Conservation (phyloP, 2,888 invertebrate species). For the Trachelus iudaicus region DNA sequence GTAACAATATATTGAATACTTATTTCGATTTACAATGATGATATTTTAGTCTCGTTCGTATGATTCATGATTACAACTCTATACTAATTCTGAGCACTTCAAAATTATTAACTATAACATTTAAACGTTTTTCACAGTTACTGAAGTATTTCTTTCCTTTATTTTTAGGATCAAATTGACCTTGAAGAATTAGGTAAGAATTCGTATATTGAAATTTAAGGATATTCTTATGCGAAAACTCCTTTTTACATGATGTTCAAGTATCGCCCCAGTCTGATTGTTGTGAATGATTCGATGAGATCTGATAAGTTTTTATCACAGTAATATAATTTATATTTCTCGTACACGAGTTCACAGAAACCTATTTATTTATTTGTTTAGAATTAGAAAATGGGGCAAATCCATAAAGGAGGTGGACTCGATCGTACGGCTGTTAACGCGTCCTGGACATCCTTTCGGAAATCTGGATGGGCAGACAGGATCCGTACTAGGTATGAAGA, state of each 20-base stretch:
- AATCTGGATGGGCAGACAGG: not conserved
- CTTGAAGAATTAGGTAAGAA: not conserved
- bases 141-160: not conserved
- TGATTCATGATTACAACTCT: conserved; percentile 48
- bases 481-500: not conserved
- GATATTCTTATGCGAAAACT: conserved; percentile 7
- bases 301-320: conserved; percentile 29
- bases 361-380: not conserved
- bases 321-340: not conserved
- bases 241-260: conserved; percentile 42
- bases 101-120: conserved; percentile 25
- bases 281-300: conserved; percentile 49
- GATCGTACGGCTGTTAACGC: not conserved
- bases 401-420: not conserved
- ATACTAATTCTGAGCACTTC: conserved; percentile 6
- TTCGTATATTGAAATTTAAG: not conserved
- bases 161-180: not conserved
- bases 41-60: conserved; percentile 58
- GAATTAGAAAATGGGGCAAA: not conserved
- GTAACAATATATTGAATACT: not conserved
- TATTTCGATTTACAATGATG: conserved; percentile 39
- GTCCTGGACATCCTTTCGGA: not conserved
- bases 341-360: not conserved
- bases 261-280: conserved; percentile 61
- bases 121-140: not conserved